Evolutionary conservation across 2,888 invertebrate species (phyloP), one percentile per base, ranked within the genome.

Genomic region (Dyspetes luteomarginatus): DNA sequence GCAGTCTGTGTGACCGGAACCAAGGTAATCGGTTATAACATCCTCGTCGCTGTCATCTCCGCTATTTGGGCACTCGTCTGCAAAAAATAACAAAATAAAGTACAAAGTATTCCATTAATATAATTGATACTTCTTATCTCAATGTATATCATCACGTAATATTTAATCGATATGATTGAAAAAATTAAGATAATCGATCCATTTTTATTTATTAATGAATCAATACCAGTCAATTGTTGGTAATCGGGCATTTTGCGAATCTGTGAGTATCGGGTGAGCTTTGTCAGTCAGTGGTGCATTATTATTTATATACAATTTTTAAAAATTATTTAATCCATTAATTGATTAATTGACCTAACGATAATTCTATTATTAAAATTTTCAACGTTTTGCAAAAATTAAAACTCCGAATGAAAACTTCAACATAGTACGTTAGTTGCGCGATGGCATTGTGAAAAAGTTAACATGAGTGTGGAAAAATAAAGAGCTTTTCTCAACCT

Each of bases 11-110:
- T 89, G 89, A 73, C 89, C 88, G 48, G 88, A 86, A 75, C 91
- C 89, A 89, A 95, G 94, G 93, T 96, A 96, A 91, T 96, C 95
- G 50, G 95, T 95, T 92, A 96, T 95, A 93, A 96, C 95, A 95
- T 96, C 96, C 92, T 96, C 96, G 93, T 96, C 96, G 92, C 96
- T 95, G 92, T 96, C 95, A 74, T 95, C 94, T 76, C 94, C 95
- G 92, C 95, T 95, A 88, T 93, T 93, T 82, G 94, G 93, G 90
- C 95, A 95, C 92, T 95, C 95, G 94, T 95, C 95, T 95, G 93
- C 1, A 80, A 86, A 74, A 68, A 56, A 58, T 43, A 55, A 55
- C 17, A 77, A 50, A 52, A 12, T 5, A 24, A 45, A 24, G 2
- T 12, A 43, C 0, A 41, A 62, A 12, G 5, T 17, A 48, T 5